Evolutionary conservation across 2,888 invertebrate species (phyloP), one percentile per base, ranked within the genome.

Genomic region (Papilio protenor): DNA sequence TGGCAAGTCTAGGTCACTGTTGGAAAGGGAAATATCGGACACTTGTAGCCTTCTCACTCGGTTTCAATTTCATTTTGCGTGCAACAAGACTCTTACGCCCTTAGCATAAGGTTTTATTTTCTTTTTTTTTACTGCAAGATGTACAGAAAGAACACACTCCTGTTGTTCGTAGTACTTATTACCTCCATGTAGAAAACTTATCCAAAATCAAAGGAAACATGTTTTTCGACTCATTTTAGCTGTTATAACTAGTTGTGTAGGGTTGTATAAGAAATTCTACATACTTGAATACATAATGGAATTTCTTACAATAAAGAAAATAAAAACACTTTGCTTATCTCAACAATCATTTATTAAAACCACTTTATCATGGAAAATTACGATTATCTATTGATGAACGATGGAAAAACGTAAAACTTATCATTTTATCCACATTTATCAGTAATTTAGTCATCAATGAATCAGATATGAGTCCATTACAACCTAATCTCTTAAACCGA

Each of bases 361-460:
- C 40, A 33, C 33, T 18, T 64, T 40, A 64, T 64, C 33, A 33
- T 64, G 64, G 64, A 64, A 64, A 64, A 33, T 61, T 61, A 27
- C 16, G 16, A 14, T 64, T 64, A 64, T 40, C 40, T n/a, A 18
- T 64, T 64, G 18, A 40, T 33, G 40, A n/a, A 64, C 27, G 21
- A 21, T 55, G 59, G 59, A 52, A 55, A 73, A 49, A 57, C 21
- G 45, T 61, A 16, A 59, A 69, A 61, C 12, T 45, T 78, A 72
- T 71, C 78, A 23, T 40, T 40, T 40, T 40, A 40, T 40, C 8
- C 40, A 11, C 10, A 6, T 64, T 73, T 75, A 77, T 77, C 77
- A 61, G 74, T 18, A 61, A 40, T 77, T 77, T 74, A 52, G 45
- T 75, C 73, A 74, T 74, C 61, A 75, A 23, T 75, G 74, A 77